Evolutionary conservation across 2,797 vertebrate genomes (phyloP).

Genomic region (Coracias cyanogaster): DNA sequence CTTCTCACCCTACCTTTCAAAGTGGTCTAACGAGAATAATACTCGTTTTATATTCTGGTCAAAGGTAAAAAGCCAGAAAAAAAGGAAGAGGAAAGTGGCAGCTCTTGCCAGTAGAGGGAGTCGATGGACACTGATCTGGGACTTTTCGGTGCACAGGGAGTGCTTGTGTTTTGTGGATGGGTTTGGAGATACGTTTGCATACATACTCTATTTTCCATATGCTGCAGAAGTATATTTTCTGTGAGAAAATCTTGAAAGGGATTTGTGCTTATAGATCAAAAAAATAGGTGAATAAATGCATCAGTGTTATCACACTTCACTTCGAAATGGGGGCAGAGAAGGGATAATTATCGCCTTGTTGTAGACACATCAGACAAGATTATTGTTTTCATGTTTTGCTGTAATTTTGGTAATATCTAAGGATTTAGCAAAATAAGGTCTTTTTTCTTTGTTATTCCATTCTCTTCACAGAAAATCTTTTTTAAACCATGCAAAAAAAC

Average conservation of each 20-base stretch:
- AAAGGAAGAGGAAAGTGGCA: neutral
- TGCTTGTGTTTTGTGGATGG: neutral
- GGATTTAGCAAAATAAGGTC: neutral
- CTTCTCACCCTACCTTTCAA: neutral
- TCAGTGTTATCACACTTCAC: neutral
- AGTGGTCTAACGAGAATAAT: neutral
- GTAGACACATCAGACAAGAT: neutral
- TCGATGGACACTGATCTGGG: conserved; percentile 38
- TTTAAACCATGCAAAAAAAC: rapidly evolving
- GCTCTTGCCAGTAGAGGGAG: conserved; percentile 79
- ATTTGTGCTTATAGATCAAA: neutral
- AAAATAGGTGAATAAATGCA: neutral
- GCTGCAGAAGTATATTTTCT: neutral
- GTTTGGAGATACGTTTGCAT: too few relatives aligned
- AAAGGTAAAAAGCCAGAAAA: neutral
- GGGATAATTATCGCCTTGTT: neutral
- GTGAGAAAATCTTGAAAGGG: neutral
- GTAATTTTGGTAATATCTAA: neutral
- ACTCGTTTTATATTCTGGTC: neutral
- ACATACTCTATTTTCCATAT: rapidly evolving
- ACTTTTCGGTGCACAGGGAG: neutral
- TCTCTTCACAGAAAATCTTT: neutral
- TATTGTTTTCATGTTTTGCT: neutral
- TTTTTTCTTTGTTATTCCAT: neutral
- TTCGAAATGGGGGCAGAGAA: neutral